These are phyloP conservation scores for Gadus macrocephalus DNA, from an alignment of 2,113 vertebrate species.

Conservation along the genomic window DNA sequence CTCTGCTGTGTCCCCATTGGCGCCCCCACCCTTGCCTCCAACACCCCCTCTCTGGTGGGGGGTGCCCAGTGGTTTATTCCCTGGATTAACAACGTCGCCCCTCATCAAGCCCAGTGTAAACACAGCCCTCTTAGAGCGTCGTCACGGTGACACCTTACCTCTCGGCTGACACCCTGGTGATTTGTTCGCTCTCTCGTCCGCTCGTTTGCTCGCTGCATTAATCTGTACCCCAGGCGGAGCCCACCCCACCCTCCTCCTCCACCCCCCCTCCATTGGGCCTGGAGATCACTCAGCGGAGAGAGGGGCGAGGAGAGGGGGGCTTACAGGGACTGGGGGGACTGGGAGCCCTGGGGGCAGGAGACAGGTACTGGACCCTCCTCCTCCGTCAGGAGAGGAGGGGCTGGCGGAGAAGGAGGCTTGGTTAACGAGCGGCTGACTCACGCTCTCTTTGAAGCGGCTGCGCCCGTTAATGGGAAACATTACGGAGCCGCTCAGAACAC, in stretches of 20 bases:
- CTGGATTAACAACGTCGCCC: constrained; percentile 67
- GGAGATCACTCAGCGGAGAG: too few relatives aligned
- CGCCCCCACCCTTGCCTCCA: not conserved
- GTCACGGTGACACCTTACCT: not conserved
- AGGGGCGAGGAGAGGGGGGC: too few relatives aligned
- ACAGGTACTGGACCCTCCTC: too few relatives aligned
- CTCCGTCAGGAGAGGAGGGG: too few relatives aligned
- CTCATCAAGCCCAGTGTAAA: constrained; percentile 71
- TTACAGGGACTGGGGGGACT: too few relatives aligned
- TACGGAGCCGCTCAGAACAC: constrained; percentile 64
- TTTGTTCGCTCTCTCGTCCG: constrained; percentile 30
- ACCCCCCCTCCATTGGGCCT: too few relatives aligned
- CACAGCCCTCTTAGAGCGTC: constrained; percentile 30
- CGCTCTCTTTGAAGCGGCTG: constrained; percentile 69
- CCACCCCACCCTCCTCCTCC: too few relatives aligned
- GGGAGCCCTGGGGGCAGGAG: too few relatives aligned
- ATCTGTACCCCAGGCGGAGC: constrained; percentile 32
- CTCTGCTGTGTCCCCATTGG: too few relatives aligned
- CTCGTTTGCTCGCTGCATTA: constrained; percentile 27
- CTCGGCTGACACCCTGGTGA: constrained; percentile 2
- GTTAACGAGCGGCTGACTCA: constrained; percentile 53
- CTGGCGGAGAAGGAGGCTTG: too few relatives aligned
- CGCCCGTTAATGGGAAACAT: constrained; percentile 66
- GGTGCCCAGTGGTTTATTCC: constrained; percentile 65
- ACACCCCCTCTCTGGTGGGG: constrained; percentile 45